These are phyloP conservation scores for Platysternon megacephalum DNA, from an alignment of 2,113 vertebrate species.

Conservation along the genomic window DNA sequence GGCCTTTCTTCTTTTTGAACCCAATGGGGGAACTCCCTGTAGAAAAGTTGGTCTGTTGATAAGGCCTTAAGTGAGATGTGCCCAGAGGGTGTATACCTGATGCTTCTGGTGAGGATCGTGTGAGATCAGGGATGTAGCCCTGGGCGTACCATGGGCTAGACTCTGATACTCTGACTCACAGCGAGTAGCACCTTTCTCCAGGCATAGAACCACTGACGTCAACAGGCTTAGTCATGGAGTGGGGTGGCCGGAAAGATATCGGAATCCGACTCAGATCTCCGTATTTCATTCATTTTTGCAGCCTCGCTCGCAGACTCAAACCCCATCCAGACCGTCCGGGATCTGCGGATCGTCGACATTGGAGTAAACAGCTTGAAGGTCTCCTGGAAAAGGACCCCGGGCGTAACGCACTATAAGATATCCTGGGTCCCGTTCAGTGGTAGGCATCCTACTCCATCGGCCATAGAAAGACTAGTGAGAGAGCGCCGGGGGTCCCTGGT, in stretches of 20 bases:
- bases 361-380: constrained; percentile 80
- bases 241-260: not conserved
- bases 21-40: not conserved
- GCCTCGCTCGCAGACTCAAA: constrained; percentile 68
- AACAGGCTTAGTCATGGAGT: not conserved
- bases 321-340: constrained; percentile 74
- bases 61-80: not conserved
- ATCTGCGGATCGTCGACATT: constrained; percentile 81
- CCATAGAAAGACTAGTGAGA: not conserved
- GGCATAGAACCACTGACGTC: not conserved
- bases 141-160: not conserved
- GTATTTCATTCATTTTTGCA: constrained; percentile 42
- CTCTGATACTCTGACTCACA: not conserved
- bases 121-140: not conserved
- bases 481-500: not conserved
- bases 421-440: constrained; percentile 84
- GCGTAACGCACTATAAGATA: constrained; percentile 84
- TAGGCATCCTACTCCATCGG: not conserved
- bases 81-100: too few relatives aligned
- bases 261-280: not conserved
- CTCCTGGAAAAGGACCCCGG: constrained; percentile 83
- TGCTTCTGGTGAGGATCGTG: not conserved
- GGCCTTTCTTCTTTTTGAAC: not conserved
- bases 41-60: not conserved
- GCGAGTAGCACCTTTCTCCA: not conserved